Conservation (phyloP, 2,888 invertebrate genomes). For the Acanthosepion esculentum region DNA sequence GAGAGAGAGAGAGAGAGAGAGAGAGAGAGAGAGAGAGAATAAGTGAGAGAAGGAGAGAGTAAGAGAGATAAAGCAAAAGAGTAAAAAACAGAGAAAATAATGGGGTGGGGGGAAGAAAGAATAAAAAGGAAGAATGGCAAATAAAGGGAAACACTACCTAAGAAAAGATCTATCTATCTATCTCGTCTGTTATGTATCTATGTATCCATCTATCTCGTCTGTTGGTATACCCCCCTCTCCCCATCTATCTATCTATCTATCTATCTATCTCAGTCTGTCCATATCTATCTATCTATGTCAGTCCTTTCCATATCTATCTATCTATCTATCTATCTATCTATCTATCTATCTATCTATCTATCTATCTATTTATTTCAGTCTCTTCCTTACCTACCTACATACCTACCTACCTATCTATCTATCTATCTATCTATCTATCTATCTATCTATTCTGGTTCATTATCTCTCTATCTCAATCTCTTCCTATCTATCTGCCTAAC, state of each 20-base stretch:
- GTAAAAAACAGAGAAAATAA: background rate
- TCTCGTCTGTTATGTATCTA: background rate
- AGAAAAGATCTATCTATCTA: background rate
- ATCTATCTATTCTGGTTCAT: too few relatives aligned
- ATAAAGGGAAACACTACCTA: too few relatives aligned
- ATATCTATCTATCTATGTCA: background rate
- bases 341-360: too few relatives aligned
- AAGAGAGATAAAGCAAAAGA: background rate
- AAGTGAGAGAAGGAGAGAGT: background rate
- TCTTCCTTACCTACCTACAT: too few relatives aligned
- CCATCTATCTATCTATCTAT: background rate
- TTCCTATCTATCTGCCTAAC: too few relatives aligned
- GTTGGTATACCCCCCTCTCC: background rate
- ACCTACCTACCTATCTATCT: too few relatives aligned
- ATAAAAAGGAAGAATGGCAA: too few relatives aligned
- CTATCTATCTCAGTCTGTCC: too few relatives aligned
- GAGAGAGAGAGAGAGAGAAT: background rate
- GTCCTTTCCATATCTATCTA: too few relatives aligned
- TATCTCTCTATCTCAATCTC: too few relatives aligned
- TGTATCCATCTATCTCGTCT: background rate
- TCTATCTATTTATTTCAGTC: background rate
- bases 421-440: background rate
- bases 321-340: too few relatives aligned
- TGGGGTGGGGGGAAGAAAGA: background rate
- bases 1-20: background rate